These are phyloP conservation scores for Eupithecia dodoneata DNA, from an alignment of 2,888 invertebrate species.

Conservation along the genomic window DNA sequence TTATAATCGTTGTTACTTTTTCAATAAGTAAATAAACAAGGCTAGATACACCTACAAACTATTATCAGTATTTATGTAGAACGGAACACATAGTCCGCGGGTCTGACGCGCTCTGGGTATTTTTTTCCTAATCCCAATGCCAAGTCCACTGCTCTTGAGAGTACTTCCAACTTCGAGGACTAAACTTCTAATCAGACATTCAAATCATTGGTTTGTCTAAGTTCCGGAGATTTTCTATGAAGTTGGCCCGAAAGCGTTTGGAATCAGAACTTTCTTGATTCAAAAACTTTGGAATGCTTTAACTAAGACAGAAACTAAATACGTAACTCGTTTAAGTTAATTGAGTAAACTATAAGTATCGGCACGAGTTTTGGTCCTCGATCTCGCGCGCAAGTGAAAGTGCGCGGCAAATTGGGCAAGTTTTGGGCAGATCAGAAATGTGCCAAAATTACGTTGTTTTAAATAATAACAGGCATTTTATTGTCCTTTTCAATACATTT, in stretches of 20 bases:
- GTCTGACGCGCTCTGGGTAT: neutral
- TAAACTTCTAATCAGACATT: neutral
- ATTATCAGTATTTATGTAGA: neutral
- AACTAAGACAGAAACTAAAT: slow-evolving; percentile 5
- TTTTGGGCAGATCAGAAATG: neutral
- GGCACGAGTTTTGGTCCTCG: neutral
- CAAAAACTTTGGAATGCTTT: slow-evolving; percentile 3
- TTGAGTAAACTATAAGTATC: neutral
- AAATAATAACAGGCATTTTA: neutral
- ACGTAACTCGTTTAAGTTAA: neutral
- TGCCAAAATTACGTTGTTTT: neutral
- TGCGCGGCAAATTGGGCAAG: too few relatives aligned
- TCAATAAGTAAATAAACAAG: too few relatives aligned
- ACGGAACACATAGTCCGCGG: neutral
- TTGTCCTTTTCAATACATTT: neutral
- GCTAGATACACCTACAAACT: too few relatives aligned
- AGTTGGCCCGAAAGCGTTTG: slow-evolving; percentile 5
- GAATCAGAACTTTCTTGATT: slow-evolving; percentile 8
- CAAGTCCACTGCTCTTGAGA: slow-evolving; percentile 1
- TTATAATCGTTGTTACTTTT: too few relatives aligned
- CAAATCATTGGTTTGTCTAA: slow-evolving; percentile 24
- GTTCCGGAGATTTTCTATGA: slow-evolving; percentile 8
- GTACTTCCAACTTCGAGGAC: neutral
- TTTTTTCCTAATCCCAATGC: neutral
- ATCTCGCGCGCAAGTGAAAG: neutral